Evolutionary conservation across 2,888 invertebrate genomes (phyloP).

Genomic region (Perizoma affinitatum): DNA sequence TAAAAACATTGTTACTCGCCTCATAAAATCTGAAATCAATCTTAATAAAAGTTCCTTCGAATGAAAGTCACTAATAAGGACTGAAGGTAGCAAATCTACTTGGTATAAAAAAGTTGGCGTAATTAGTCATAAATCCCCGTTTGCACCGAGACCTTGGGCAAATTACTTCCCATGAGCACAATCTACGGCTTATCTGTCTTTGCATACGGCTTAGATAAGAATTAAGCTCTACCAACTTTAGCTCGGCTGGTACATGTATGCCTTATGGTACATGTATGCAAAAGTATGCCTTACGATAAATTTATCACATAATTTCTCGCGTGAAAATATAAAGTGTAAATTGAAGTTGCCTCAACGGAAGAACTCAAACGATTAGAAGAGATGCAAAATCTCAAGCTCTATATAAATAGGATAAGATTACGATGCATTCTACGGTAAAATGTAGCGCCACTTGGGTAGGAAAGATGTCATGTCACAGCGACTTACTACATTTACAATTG

Average conservation of each 20-base stretch:
- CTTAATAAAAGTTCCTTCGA: constrained; percentile 9
- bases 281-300: constrained; percentile 29
- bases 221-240: constrained; percentile 33
- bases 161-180: constrained; percentile 29
- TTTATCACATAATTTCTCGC: constrained; percentile 12
- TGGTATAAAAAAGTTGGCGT: constrained; percentile 10
- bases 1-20: constrained; percentile 11
- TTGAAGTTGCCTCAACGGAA: background rate
- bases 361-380: background rate
- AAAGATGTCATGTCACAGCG: no score
- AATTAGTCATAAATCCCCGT: constrained; percentile 23
- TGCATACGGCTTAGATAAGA: constrained; percentile 35
- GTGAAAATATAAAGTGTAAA: constrained; percentile 9
- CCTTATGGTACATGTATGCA: constrained; percentile 7
- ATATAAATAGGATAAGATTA: background rate
- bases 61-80: constrained; percentile 9
- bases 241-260: constrained; percentile 19
- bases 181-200: constrained; percentile 34
- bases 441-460: background rate
- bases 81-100: background rate
- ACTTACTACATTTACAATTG: constrained; percentile 19
- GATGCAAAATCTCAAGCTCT: background rate
- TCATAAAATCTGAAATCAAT: constrained; percentile 17
- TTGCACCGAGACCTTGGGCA: constrained; percentile 27
- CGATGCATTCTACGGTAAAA: background rate